Conservation (phyloP, 2,797 vertebrate species). For the Okamejei kenojei region DNA sequence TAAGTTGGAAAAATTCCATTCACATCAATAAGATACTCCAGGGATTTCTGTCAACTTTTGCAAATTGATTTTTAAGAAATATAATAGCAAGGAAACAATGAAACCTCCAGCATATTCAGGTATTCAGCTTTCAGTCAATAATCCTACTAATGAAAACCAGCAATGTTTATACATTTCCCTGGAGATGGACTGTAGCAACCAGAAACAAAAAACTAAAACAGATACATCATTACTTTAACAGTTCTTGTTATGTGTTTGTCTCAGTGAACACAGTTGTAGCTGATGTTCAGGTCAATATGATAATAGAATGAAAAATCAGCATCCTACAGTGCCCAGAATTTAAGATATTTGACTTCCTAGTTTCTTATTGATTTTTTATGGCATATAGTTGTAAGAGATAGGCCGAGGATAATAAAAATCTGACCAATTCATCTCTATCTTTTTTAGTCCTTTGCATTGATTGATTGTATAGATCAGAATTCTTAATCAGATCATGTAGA, state of each 20-base stretch:
- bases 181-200: background rate
- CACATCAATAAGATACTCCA: background rate
- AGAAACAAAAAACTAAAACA: background rate
- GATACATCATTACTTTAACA: conserved; percentile 27
- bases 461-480: no score
- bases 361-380: conserved; percentile 1
- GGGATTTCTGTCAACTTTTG: background rate
- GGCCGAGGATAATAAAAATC: no score
- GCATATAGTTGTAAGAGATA: background rate
- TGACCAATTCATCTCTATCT: no score
- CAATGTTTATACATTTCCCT: background rate
- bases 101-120: background rate
- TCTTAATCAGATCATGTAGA: no score
- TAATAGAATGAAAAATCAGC: conserved; percentile 21
- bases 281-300: conserved; percentile 4
- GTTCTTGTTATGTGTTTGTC: conserved; percentile 5
- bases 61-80: conserved; percentile 25
- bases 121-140: conserved; percentile 8
- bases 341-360: background rate
- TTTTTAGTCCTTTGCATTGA: no score
- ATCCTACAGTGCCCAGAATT: conserved; percentile 6
- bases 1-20: background rate
- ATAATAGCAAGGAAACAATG: background rate
- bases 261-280: background rate
- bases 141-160: conserved; percentile 16